A percentile compares a stretch with the other conserved stretches of the same genome.
phyloP scores from a whole-genome alignment of 2,113 vertebrate species.

The Puffinus mauretanicus region DNA sequence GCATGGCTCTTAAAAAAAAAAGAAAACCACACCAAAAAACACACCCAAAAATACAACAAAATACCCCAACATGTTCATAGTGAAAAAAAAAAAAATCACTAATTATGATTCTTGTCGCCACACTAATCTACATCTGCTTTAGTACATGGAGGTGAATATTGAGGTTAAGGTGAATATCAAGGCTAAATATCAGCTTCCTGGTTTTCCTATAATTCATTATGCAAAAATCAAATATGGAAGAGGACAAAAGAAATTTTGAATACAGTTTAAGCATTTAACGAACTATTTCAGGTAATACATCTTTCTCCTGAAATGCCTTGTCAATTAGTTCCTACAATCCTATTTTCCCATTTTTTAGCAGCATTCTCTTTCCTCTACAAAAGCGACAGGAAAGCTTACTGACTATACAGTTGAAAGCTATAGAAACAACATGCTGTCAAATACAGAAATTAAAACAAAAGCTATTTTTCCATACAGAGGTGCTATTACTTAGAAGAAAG shows the following conservation, averaged over 20 bases:
- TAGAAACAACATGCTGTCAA: background rate
- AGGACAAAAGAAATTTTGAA: background rate
- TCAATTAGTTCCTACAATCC: background rate
- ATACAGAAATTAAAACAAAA: conserved; percentile 7
- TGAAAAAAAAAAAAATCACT: background rate
- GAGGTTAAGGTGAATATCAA: background rate
- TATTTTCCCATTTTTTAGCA: background rate
- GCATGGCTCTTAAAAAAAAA: background rate
- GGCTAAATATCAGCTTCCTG: background rate
- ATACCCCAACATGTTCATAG: background rate
- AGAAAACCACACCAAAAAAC: background rate
- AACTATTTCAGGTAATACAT: background rate
- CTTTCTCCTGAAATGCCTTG: background rate
- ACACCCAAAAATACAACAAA: background rate
- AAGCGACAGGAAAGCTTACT: background rate
- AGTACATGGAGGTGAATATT: background rate
- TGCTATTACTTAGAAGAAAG: background rate
- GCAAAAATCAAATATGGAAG: background rate
- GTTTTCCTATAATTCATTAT: background rate
- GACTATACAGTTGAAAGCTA: background rate
- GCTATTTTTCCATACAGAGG: background rate
- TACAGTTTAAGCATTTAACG: background rate
- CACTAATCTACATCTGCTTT: background rate
- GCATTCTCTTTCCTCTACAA: background rate
- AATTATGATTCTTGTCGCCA: background rate